A percentile compares a stretch with the other conserved stretches of the same genome.
Conservation (phyloP, 2,888 invertebrate genomes). For the Acanthosepion lycidas region DNA sequence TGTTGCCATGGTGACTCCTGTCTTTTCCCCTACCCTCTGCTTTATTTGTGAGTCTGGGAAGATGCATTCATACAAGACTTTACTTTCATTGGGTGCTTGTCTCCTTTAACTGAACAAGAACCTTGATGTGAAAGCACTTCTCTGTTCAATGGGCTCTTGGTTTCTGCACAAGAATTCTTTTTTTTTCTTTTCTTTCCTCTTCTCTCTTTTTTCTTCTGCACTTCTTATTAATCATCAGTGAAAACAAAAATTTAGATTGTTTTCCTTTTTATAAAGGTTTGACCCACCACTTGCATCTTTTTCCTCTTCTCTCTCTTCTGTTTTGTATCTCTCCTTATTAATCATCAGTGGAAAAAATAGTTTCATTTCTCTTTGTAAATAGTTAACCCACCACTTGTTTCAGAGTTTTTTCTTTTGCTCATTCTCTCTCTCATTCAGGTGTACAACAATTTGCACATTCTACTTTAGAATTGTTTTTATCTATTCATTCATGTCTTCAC, state of each 20-base stretch:
- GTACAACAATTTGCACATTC: background rate
- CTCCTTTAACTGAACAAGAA: background rate
- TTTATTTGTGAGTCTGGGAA: background rate
- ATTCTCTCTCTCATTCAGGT: background rate
- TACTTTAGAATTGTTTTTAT: background rate
- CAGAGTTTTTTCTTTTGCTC: too few relatives aligned
- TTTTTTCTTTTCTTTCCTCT: background rate
- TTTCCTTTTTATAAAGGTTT: background rate
- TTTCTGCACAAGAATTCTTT: background rate
- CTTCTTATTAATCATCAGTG: background rate
- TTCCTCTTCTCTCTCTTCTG: background rate
- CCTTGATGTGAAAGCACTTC: background rate
- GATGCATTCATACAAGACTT: background rate
- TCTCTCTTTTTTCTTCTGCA: background rate
- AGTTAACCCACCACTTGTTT: too few relatives aligned
- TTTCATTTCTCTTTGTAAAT: too few relatives aligned
- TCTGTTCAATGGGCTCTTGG: background rate
- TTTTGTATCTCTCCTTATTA: background rate
- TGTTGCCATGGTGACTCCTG: conserved; percentile 2
- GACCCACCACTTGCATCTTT: background rate
- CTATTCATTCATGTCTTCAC: background rate
- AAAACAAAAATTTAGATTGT: background rate
- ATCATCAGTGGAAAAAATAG: too few relatives aligned
- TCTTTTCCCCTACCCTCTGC: background rate
- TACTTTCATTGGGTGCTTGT: background rate